Evolutionary conservation across 1,140 invertebrate species (phyloP).

Genomic region (Pemphigus obesinymphae): DNA sequence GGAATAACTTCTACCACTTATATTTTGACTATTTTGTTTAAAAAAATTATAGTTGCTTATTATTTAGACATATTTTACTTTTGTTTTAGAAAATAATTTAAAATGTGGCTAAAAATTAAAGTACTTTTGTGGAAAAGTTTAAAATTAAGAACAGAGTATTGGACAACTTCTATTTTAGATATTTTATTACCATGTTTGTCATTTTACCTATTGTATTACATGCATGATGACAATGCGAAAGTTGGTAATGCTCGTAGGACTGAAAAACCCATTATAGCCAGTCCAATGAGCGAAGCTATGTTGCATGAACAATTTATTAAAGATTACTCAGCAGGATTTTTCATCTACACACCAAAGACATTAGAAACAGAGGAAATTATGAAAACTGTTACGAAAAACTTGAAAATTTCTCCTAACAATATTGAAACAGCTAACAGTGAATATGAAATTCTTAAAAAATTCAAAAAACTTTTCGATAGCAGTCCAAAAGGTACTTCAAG

Average conservation of each 20-base stretch:
- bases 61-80: background rate
- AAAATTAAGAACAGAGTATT: conserved; percentile 40
- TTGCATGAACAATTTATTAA: background rate
- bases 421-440: background rate
- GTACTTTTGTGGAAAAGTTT: conserved; percentile 43
- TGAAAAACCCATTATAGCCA: background rate
- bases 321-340: background rate
- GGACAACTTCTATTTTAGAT: conserved; percentile 42
- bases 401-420: background rate
- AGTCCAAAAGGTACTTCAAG: accelerated
- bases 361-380: background rate
- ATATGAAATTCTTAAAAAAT: background rate
- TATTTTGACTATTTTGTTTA: too few relatives aligned
- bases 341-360: background rate
- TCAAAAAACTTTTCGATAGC: background rate
- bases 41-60: too few relatives aligned
- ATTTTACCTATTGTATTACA: conserved; percentile 29
- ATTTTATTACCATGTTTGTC: conserved; percentile 37
- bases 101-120: conserved; percentile 41
- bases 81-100: conserved; percentile 12
- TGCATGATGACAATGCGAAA: too few relatives aligned
- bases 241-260: background rate
- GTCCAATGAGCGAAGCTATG: background rate
- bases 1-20: too few relatives aligned
- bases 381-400: background rate